These are phyloP conservation scores for Bucco capensis DNA, from an alignment of 2,113 vertebrate genomes.

Conservation along the genomic window DNA sequence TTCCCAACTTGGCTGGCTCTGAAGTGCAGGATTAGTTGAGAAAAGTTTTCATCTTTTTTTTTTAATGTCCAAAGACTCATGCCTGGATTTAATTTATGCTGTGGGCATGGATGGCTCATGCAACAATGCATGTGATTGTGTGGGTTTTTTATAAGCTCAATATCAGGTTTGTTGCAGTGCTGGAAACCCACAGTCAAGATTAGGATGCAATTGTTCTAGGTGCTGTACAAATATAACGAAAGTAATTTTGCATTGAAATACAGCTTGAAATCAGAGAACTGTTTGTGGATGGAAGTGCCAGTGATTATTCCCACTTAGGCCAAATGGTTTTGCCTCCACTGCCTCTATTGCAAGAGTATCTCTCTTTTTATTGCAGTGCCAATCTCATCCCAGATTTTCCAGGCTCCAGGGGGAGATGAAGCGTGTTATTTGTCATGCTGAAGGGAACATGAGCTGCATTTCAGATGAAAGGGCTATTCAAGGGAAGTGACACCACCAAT, in stretches of 20 bases:
- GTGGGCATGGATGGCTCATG: background rate
- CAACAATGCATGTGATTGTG: background rate
- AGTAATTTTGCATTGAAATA: background rate
- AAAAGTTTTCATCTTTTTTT: background rate
- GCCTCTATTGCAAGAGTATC: background rate
- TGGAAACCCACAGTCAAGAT: background rate
- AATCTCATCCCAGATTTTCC: slow-evolving; percentile 25
- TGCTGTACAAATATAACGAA: background rate
- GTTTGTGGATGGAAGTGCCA: background rate
- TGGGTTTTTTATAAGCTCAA: background rate
- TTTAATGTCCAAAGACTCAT: background rate
- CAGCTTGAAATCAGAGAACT: background rate
- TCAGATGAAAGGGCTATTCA: background rate
- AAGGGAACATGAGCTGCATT: background rate
- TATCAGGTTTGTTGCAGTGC: background rate
- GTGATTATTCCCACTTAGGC: background rate
- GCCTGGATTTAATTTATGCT: background rate
- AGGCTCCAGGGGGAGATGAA: background rate
- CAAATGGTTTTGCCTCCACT: background rate
- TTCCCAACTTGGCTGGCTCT: background rate
- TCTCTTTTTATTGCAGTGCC: background rate
- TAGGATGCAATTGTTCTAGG: background rate
- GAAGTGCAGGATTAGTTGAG: background rate
- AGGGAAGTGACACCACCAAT: background rate
- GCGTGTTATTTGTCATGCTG: background rate